Evolutionary conservation across 2,888 invertebrate species (phyloP).

Genomic region (Eristalinus aeneus): DNA sequence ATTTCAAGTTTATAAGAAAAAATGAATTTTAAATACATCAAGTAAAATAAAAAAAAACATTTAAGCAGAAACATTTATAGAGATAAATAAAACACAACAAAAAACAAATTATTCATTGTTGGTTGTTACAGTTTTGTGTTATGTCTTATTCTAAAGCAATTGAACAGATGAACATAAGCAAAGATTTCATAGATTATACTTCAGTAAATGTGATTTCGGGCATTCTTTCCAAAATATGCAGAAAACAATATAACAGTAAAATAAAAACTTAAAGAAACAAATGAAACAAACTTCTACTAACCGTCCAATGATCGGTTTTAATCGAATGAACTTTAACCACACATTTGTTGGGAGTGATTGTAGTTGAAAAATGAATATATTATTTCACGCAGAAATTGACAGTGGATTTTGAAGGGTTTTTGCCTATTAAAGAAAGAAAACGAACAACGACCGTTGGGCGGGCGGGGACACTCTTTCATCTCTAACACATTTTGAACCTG

Average conservation of each 20-base stretch:
- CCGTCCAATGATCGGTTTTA: conserved; percentile 67
- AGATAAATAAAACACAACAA: conserved; percentile 24
- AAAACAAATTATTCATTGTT: conserved; percentile 43
- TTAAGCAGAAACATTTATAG: conserved; percentile 24
- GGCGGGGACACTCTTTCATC: conserved; percentile 23
- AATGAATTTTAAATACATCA: not conserved
- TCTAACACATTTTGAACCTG: conserved; percentile 42
- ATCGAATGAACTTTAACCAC: conserved; percentile 43
- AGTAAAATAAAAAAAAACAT: conserved; percentile 14
- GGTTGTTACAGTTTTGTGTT: conserved; percentile 38
- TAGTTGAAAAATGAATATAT: not conserved
- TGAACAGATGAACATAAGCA: not conserved
- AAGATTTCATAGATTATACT: conserved; percentile 14
- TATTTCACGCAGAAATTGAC: not conserved
- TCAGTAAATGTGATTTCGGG: conserved; percentile 28
- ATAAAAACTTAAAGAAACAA: not conserved
- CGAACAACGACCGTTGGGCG: conserved; percentile 54
- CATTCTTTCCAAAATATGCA: conserved; percentile 7
- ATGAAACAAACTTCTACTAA: conserved; percentile 8
- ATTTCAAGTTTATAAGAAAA: conserved; percentile 53
- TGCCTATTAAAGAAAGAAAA: not conserved
- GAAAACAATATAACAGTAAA: not conserved
- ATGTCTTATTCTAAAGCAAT: conserved; percentile 21
- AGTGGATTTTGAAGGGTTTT: not conserved
- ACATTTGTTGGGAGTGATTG: not conserved